phyloP scores from a whole-genome alignment of 2,113 vertebrate species.

The Perognathus longimembris region DNA sequence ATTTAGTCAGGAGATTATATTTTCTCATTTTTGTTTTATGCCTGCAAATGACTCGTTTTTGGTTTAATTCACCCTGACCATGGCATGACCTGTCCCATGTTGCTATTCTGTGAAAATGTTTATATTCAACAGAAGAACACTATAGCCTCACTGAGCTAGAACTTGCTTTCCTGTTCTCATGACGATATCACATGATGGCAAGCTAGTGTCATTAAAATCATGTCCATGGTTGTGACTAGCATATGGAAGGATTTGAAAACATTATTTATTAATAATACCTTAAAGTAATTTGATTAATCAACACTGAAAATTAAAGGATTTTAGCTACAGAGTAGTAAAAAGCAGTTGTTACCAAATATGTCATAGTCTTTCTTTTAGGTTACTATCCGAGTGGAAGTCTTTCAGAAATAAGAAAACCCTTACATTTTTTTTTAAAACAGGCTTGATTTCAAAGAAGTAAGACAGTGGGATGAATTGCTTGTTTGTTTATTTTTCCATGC shows the following conservation, averaged over 20 bases:
- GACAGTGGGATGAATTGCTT: not conserved
- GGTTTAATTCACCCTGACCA: not conserved
- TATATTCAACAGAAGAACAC: not conserved
- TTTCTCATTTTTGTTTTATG: not conserved
- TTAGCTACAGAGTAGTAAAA: not conserved
- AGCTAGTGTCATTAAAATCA: not conserved
- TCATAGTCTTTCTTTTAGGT: not conserved
- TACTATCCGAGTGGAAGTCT: not conserved
- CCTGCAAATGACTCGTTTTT: not conserved
- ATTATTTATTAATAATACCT: not conserved
- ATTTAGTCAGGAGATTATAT: not conserved
- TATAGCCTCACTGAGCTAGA: not conserved
- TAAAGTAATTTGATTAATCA: not conserved
- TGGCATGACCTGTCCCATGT: not conserved
- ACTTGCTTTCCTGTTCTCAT: not conserved
- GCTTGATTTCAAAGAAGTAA: not conserved
- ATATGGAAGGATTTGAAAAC: not conserved
- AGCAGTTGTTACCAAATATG: not conserved
- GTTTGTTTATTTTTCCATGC: not conserved
- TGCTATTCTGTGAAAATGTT: not conserved
- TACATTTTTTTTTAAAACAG: constrained; percentile 32
- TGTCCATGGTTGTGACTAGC: not conserved
- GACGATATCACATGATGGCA: not conserved
- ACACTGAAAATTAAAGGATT: not conserved
- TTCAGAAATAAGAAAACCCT: not conserved